These are phyloP conservation scores for Chelon auratus DNA, from an alignment of 2,797 vertebrate species.

Conservation along the genomic window DNA sequence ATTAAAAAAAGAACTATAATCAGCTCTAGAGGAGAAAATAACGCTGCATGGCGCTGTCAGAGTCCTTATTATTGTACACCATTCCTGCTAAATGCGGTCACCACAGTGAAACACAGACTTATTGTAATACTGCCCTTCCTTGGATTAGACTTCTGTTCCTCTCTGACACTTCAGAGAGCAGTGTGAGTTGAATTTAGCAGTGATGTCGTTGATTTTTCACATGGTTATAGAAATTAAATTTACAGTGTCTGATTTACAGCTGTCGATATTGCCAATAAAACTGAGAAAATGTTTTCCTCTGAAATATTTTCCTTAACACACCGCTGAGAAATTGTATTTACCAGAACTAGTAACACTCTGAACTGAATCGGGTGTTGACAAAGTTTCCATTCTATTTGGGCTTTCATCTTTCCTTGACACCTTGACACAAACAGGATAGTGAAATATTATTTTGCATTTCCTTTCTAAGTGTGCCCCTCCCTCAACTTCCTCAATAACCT, in stretches of 20 bases:
- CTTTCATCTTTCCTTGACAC: neutral
- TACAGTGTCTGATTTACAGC: conserved; percentile 11
- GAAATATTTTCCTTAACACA: neutral
- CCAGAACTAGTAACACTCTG: neutral
- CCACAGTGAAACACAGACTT: conserved; percentile 15
- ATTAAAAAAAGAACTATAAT: too few species aligned
- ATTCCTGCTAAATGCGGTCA: conserved; percentile 44
- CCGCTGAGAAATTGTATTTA: neutral
- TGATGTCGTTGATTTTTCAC: neutral
- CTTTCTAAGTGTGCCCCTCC: neutral
- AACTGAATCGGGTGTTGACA: neutral
- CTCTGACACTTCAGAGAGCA: neutral
- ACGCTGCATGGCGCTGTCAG: neutral
- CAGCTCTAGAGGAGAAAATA: conserved; percentile 2
- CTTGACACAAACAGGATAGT: conserved; percentile 6
- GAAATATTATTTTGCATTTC: conserved; percentile 4
- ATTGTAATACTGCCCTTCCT: neutral
- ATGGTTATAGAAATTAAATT: neutral
- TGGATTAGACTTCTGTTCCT: conserved; percentile 11
- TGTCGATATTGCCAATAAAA: conserved; percentile 12
- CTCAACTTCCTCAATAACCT: neutral
- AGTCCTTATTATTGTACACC: conserved; percentile 19
- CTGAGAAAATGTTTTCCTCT: neutral
- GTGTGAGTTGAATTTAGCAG: neutral
- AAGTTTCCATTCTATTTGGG: neutral